phyloP scores from a whole-genome alignment of 2,888 invertebrate species.

The Tiliacea aurago region DNA sequence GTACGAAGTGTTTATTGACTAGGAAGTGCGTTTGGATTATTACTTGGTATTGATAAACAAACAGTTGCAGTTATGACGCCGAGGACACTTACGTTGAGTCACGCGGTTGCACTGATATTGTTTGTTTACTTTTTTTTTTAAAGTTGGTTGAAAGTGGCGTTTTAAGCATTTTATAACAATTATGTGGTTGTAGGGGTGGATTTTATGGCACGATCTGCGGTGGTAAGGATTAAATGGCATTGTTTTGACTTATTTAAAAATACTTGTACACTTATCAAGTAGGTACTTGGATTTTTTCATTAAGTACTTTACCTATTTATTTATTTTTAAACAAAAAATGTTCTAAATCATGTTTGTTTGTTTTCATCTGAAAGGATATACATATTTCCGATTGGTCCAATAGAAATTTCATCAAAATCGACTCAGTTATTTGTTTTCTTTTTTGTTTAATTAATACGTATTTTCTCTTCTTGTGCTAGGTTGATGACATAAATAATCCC shows the following conservation, averaged over 20 bases:
- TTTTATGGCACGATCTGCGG: constrained; percentile 17
- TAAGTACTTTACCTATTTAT: constrained; percentile 6
- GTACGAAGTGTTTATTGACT: constrained; percentile 20
- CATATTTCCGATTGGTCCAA: too few species aligned
- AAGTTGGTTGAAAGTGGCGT: constrained; percentile 19
- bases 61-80: constrained; percentile 26
- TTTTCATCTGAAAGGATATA: too few species aligned
- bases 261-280: constrained; percentile 15
- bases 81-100: constrained; percentile 19
- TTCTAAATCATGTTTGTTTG: constrained; percentile 7
- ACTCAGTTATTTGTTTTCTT: not conserved
- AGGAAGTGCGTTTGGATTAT: constrained; percentile 34
- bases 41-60: constrained; percentile 22
- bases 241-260: constrained; percentile 25
- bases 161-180: constrained; percentile 25
- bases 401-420: too few species aligned
- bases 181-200: constrained; percentile 18
- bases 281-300: constrained; percentile 11
- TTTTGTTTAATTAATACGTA: constrained; percentile 12
- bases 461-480: constrained; percentile 14
- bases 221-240: constrained; percentile 23
- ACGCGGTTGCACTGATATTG: constrained; percentile 16
- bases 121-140: constrained; percentile 20
- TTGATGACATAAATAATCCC: constrained; percentile 7
- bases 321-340: constrained; percentile 8